These are phyloP conservation scores for Acronicta psi DNA, from an alignment of 2,888 invertebrate species.

Conservation along the genomic window DNA sequence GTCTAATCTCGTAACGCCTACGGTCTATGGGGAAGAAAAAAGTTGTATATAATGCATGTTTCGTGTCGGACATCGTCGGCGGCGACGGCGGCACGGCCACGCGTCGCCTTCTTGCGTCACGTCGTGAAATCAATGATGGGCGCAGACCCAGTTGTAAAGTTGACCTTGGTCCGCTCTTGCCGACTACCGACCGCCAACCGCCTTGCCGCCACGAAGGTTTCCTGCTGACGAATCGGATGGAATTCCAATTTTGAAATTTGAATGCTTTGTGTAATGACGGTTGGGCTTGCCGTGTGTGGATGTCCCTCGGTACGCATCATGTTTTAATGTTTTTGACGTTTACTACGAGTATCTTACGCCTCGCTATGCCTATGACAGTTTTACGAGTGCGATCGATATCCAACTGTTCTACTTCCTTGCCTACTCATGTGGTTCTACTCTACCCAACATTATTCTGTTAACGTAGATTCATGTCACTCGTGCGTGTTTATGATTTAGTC, in stretches of 20 bases:
- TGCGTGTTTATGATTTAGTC: slow-evolving; percentile 39
- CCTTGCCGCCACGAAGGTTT: slow-evolving; percentile 56
- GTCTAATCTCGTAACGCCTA: slow-evolving; percentile 62
- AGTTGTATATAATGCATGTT: slow-evolving; percentile 71
- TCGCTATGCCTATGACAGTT: slow-evolving; percentile 20
- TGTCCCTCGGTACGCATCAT: slow-evolving; percentile 44
- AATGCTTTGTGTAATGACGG: slow-evolving; percentile 42
- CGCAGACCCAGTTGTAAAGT: slow-evolving; percentile 80
- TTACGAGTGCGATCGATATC: slow-evolving; percentile 49
- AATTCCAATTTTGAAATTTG: slow-evolving; percentile 57
- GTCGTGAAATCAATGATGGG: slow-evolving; percentile 84
- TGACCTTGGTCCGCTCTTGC: slow-evolving; percentile 77
- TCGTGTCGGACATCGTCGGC: slow-evolving; percentile 60
- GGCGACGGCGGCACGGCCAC: slow-evolving; percentile 52
- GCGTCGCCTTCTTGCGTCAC: slow-evolving; percentile 74
- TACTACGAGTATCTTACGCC: too few species aligned
- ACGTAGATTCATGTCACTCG: slow-evolving; percentile 29
- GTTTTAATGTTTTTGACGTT: neutral
- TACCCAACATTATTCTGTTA: slow-evolving; percentile 44
- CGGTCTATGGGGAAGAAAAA: slow-evolving; percentile 67
- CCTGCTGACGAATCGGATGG: slow-evolving; percentile 41
- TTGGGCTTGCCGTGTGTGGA: slow-evolving; percentile 12
- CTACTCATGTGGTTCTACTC: too few species aligned
- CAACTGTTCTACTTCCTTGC: too few species aligned
- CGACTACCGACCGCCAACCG: slow-evolving; percentile 51